A percentile compares a stretch with the other conserved stretches of the same genome.
phyloP scores from a whole-genome alignment of 2,797 vertebrate genomes.

The Galago senegalensis region DNA sequence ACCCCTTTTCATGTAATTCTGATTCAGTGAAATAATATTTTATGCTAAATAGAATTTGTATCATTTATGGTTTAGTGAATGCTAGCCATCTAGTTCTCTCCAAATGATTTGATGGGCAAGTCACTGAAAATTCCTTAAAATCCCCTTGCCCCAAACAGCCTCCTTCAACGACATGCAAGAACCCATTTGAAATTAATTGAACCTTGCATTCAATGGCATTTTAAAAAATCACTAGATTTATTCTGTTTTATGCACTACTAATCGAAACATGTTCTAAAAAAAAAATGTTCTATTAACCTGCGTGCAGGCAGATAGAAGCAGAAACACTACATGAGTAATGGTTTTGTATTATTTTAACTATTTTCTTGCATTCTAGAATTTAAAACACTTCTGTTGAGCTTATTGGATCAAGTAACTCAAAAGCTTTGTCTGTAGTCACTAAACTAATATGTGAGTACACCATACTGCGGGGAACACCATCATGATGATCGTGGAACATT shows the following conservation, averaged over 20 bases:
- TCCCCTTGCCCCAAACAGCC: background rate
- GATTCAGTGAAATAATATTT: constrained; percentile 10
- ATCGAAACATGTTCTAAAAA: background rate
- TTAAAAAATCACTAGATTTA: background rate
- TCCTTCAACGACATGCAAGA: background rate
- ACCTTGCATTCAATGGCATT: background rate
- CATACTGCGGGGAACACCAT: background rate
- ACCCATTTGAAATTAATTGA: background rate
- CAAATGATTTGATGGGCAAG: background rate
- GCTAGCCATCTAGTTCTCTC: background rate
- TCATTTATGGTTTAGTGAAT: background rate
- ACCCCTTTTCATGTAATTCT: background rate
- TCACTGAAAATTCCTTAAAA: background rate
- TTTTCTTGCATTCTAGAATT: background rate
- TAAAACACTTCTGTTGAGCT: background rate
- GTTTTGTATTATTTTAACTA: background rate
- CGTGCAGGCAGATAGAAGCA: background rate
- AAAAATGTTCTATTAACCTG: background rate
- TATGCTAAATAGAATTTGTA: background rate
- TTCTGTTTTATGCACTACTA: background rate
- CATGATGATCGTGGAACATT: background rate
- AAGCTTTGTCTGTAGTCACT: background rate
- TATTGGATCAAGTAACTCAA: background rate
- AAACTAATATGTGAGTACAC: background rate
- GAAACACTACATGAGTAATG: background rate